These are phyloP conservation scores for Eristalis arbustorum DNA, from an alignment of 2,888 invertebrate species.

Conservation along the genomic window DNA sequence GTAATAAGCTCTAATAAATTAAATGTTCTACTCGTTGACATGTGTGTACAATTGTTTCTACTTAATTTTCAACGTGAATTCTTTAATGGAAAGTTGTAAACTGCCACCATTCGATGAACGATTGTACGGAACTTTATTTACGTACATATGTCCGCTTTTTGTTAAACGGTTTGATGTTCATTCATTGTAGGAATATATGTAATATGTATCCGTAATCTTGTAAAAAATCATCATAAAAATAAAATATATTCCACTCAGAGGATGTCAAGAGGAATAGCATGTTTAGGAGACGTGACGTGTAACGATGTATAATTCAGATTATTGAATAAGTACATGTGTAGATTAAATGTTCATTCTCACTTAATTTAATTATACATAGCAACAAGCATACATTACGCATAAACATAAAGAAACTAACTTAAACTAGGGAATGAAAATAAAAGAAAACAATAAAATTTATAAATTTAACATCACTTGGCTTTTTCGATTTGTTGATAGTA, in stretches of 20 bases:
- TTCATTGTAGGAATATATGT: neutral
- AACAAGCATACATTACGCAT: neutral
- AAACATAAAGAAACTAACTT: neutral
- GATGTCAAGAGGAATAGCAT: neutral
- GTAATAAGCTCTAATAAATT: no score
- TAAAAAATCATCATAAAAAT: neutral
- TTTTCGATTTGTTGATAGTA: neutral
- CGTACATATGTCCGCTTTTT: neutral
- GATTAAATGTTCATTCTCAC: slow-evolving; percentile 1
- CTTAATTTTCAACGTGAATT: neutral
- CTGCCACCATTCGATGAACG: neutral
- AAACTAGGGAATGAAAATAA: neutral
- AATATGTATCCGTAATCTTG: neutral
- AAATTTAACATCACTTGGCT: neutral
- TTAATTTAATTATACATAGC: neutral
- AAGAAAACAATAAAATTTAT: neutral
- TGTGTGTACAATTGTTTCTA: neutral
- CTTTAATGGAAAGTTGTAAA: neutral
- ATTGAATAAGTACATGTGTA: neutral
- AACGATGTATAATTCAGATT: neutral
- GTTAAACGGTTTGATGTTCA: neutral
- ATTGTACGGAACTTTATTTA: neutral
- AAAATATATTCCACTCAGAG: neutral
- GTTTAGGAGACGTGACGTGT: neutral
- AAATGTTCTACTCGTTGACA: neutral